Conservation (phyloP, 2,113 vertebrate species). For the Microtus pennsylvanicus region DNA sequence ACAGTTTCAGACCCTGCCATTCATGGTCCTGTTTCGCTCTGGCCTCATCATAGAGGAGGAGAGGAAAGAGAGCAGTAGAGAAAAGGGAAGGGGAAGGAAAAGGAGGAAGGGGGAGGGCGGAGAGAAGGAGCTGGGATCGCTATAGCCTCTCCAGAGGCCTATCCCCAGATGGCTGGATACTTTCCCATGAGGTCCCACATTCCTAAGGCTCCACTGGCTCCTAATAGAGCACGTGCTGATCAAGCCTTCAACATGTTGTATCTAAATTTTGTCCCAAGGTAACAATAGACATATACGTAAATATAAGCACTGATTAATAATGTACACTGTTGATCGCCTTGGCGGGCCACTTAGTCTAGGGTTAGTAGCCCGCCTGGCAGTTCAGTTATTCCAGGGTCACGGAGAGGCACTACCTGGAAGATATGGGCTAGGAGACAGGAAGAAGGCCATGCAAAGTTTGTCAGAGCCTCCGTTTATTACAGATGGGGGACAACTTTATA, state of each 20-base stretch:
- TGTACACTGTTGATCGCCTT: too few species aligned
- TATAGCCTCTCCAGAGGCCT: too few species aligned
- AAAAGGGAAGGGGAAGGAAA: not conserved
- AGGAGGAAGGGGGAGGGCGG: not conserved
- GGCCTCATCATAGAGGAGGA: rapidly evolving
- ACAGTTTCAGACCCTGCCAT: not conserved
- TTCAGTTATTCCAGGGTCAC: too few species aligned
- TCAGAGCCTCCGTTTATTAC: too few species aligned
- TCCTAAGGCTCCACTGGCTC: not conserved
- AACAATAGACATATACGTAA: not conserved
- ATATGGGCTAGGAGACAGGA: too few species aligned
- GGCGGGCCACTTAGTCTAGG: too few species aligned
- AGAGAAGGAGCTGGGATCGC: not conserved
- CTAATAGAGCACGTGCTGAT: not conserved
- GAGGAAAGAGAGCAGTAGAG: not conserved
- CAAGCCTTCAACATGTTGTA: not conserved
- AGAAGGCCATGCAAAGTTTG: too few species aligned
- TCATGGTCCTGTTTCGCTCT: not conserved
- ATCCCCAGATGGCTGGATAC: not conserved
- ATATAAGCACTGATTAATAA: not conserved
- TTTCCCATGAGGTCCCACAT: too few species aligned
- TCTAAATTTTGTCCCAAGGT: not conserved
- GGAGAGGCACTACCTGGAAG: too few species aligned
- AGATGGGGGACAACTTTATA: too few species aligned
- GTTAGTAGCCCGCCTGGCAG: too few species aligned